Base-by-base conservation (phyloP, 2,888 invertebrate species). In the Cephus pulcher region DNA sequence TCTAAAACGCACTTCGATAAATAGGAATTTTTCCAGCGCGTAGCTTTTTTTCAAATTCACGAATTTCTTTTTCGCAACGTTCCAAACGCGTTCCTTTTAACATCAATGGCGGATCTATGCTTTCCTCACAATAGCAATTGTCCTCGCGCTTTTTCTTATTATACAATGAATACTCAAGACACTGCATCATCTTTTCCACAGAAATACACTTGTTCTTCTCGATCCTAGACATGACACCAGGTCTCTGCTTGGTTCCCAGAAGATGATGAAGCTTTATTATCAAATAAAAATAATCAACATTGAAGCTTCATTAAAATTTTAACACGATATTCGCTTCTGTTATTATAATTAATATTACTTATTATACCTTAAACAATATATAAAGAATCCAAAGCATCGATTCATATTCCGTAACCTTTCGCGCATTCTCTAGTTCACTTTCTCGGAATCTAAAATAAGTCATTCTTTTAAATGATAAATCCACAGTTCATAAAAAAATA, bases 371-470 rank as follows among this genome's bases (percentile, higher is more conserved):
- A 75, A 89, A 89, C 1, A 90, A 82, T 75, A 90, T 88, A 78
- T 86, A 88, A n/a, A 89, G 76, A 74, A 88, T 83, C 87, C 88
- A 87, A 1, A 83, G 79, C 80, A 88, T 82, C 11, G 90, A 87
- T 71, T 89, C 87, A 12, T 74, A 80, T 78, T 90, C 90, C 71
- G 85, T 76, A 11, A 75, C 74, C 0, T 37, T 74, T 35, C 77
- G 79, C 1, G 37, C 34, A n/a, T 77, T 40, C 12, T 77, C 76
- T 12, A 87, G 76, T 69, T 86, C 82, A 30, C 69, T 33, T 30
- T 78, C 23, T 12, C 82, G 84, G 74, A 86, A 86, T 68, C 88
- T 89, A 71, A 69, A 34, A 77, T 69, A 30, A 34, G 69, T 23
- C 23, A 56, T 56, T 56, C 35, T 35, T 23, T 12, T 4, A 3